Evolutionary conservation across 2,888 invertebrate genomes (phyloP).

Genomic region (Adelphocoris suturalis): DNA sequence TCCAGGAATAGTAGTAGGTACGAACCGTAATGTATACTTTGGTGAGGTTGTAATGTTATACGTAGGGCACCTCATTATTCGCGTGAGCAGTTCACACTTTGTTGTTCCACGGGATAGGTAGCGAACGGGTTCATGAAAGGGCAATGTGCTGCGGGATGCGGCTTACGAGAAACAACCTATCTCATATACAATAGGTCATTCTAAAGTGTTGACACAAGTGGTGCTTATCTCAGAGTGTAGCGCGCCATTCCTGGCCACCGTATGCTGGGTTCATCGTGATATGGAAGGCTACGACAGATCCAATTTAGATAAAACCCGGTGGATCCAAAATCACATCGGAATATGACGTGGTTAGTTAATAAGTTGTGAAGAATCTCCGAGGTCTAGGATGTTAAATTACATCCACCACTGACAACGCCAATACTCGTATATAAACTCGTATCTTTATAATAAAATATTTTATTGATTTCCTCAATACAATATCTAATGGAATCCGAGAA

Average conservation of each 20-base stretch:
- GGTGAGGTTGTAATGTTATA: background rate
- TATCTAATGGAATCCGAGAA: too few species aligned
- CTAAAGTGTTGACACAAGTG: constrained; percentile 41
- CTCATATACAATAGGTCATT: constrained; percentile 50
- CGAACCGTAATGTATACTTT: background rate
- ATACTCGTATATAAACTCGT: too few species aligned
- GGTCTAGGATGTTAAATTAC: background rate
- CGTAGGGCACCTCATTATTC: constrained; percentile 12
- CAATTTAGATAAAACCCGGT: constrained; percentile 35
- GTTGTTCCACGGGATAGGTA: constrained; percentile 29
- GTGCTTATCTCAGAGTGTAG: background rate
- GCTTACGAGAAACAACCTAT: constrained; percentile 40
- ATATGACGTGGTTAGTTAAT: constrained; percentile 5
- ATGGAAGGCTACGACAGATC: constrained; percentile 29
- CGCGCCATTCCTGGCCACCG: background rate
- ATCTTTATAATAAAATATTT: too few species aligned
- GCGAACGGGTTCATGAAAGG: constrained; percentile 47
- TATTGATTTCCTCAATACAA: too few species aligned
- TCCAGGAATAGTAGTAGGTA: background rate
- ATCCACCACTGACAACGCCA: too few species aligned
- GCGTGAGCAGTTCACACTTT: constrained; percentile 6
- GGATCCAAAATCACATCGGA: background rate
- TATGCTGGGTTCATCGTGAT: constrained; percentile 20
- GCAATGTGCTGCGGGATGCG: constrained; percentile 19
- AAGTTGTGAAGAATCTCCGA: background rate